phyloP scores from a whole-genome alignment of 2,113 vertebrate genomes.

The Protobothrops flavoviridis region DNA sequence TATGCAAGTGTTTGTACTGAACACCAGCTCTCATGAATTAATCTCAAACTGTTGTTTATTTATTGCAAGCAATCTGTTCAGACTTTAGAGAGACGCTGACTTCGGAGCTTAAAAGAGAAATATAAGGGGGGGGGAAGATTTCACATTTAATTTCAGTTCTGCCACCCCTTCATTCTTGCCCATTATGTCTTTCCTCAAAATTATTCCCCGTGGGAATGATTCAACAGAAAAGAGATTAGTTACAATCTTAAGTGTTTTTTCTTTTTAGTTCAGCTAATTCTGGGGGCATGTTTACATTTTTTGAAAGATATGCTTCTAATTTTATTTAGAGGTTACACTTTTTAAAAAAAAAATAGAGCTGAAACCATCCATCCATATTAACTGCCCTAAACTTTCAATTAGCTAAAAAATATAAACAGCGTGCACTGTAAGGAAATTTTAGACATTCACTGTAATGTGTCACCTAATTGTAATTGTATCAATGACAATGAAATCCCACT shows the following conservation, averaged over 20 bases:
- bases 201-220: background rate
- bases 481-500: background rate
- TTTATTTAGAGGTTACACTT: background rate
- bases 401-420: slow-evolving; percentile 35
- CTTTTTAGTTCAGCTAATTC: background rate
- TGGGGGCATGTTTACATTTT: background rate
- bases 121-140: background rate
- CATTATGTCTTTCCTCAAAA: background rate
- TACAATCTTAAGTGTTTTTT: background rate
- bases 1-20: background rate
- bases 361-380: background rate
- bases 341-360: background rate
- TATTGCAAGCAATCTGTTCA: background rate
- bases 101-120: background rate
- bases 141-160: background rate
- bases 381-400: background rate
- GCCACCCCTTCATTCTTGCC: background rate
- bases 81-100: background rate
- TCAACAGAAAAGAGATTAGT: background rate
- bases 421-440: slow-evolving; percentile 35
- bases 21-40: background rate
- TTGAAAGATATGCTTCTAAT: background rate
- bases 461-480: background rate
- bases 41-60: background rate
- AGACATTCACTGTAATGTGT: fast-evolving